These are phyloP conservation scores for Aphodius sticticus DNA, from an alignment of 2,888 invertebrate species.

Conservation along the genomic window DNA sequence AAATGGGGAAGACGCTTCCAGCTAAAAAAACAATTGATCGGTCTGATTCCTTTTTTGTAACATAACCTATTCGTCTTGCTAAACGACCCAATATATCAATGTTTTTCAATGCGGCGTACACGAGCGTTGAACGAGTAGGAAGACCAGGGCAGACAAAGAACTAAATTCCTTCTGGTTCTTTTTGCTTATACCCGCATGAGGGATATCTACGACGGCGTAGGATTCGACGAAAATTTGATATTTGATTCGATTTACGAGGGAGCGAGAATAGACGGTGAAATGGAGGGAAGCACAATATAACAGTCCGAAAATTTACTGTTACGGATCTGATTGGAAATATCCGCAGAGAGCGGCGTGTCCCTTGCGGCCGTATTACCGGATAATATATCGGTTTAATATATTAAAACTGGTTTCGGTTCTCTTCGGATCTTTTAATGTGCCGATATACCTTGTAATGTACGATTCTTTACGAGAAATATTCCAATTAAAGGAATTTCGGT, in stretches of 20 bases:
- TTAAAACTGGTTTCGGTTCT: background rate
- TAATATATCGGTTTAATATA: background rate
- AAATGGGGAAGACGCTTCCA: background rate
- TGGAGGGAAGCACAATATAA: background rate
- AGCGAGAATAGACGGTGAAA: background rate
- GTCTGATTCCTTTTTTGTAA: constrained; percentile 32
- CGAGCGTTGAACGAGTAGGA: background rate
- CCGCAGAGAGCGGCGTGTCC: background rate
- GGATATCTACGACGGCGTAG: background rate
- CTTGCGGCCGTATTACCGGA: background rate
- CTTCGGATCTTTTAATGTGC: too few species aligned
- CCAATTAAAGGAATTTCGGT: too few species aligned
- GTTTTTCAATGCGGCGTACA: constrained; percentile 33
- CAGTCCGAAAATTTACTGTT: background rate
- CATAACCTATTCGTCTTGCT: constrained; percentile 40
- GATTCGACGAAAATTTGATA: constrained; percentile 11
- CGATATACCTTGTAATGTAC: too few species aligned
- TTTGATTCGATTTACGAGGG: constrained; percentile 17
- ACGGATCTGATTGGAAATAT: background rate
- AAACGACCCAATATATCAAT: constrained; percentile 42
- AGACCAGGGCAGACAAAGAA: background rate
- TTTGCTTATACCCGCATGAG: background rate
- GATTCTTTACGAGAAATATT: too few species aligned
- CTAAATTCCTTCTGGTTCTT: constrained; percentile 8
- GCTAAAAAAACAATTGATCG: constrained; percentile 39